These are phyloP conservation scores for Amblyraja radiata DNA, from an alignment of 2,797 vertebrate species.

Conservation along the genomic window DNA sequence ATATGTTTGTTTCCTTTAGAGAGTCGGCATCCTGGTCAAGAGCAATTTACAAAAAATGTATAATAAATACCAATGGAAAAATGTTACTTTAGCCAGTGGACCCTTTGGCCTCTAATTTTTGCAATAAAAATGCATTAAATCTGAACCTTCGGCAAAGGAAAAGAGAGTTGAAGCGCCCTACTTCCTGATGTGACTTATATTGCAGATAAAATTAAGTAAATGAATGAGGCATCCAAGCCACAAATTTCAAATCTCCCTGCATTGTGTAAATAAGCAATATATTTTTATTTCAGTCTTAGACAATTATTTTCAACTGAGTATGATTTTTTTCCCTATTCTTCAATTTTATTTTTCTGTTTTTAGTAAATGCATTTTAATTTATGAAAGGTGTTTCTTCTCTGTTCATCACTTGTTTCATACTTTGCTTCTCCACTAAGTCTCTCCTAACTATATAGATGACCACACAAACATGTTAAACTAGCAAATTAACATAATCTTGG, in stretches of 20 bases:
- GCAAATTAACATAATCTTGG: not conserved
- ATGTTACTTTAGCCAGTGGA: not conserved
- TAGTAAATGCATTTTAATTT: not conserved
- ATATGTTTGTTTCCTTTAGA: not conserved
- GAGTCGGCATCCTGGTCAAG: not conserved
- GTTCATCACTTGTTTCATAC: not conserved
- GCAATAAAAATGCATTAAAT: constrained; percentile 9
- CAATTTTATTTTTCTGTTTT: constrained; percentile 9
- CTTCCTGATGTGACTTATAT: constrained; percentile 8
- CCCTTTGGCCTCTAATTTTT: not conserved
- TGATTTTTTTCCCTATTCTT: not conserved
- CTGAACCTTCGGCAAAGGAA: constrained; percentile 7
- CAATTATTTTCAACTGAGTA: not conserved
- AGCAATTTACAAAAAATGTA: not conserved
- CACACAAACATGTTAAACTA: not conserved
- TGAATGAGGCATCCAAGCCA: not conserved
- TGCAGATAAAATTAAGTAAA: not conserved
- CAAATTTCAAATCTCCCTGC: not conserved
- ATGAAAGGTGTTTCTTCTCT: not conserved
- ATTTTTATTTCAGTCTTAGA: not conserved
- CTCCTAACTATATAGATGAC: too few species aligned
- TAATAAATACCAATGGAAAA: constrained; percentile 3
- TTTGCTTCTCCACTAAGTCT: not conserved
- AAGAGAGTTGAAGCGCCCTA: not conserved
- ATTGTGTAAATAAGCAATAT: not conserved